phyloP scores from a whole-genome alignment of 2,888 invertebrate species.

The Oeneis ivallda region DNA sequence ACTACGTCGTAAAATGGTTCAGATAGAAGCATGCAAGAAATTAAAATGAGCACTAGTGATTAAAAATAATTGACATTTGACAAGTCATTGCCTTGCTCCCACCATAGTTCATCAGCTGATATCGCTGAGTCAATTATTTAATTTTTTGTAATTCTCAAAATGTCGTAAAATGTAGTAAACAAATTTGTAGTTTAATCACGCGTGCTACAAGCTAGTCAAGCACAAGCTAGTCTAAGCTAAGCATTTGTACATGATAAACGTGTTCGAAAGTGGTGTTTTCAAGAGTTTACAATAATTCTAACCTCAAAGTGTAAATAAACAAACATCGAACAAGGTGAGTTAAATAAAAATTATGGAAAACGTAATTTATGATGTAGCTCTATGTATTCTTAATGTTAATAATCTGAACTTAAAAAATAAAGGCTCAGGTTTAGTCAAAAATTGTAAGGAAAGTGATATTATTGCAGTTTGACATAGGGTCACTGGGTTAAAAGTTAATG shows the following conservation, averaged over 20 bases:
- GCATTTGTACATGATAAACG: slow-evolving; percentile 32
- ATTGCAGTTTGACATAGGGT: neutral
- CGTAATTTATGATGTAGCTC: neutral
- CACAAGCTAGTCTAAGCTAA: slow-evolving; percentile 31
- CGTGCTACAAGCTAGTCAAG: slow-evolving; percentile 34
- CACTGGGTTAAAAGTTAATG: slow-evolving; percentile 20
- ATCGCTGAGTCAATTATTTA: slow-evolving; percentile 41
- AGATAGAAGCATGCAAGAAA: slow-evolving; percentile 4
- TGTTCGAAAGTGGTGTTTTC: slow-evolving; percentile 26
- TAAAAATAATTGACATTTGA: slow-evolving; percentile 32
- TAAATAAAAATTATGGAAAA: neutral
- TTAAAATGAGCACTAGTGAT: neutral
- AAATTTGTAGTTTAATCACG: slow-evolving; percentile 34
- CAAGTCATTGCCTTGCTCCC: slow-evolving; percentile 30
- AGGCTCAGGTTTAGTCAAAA: neutral
- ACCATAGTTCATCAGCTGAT: slow-evolving; percentile 48
- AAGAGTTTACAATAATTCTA: slow-evolving; percentile 33
- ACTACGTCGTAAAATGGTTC: slow-evolving; percentile 5
- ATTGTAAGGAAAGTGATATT: neutral
- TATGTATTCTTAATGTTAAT: neutral
- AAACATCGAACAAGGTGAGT: slow-evolving; percentile 32
- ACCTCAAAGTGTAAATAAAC: slow-evolving; percentile 46
- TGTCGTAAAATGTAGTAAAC: slow-evolving; percentile 38
- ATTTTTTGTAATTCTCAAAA: slow-evolving; percentile 37
- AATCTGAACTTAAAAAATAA: neutral